These are phyloP conservation scores for Ploceus nigricollis DNA, from an alignment of 2,113 vertebrate species.

Conservation along the genomic window DNA sequence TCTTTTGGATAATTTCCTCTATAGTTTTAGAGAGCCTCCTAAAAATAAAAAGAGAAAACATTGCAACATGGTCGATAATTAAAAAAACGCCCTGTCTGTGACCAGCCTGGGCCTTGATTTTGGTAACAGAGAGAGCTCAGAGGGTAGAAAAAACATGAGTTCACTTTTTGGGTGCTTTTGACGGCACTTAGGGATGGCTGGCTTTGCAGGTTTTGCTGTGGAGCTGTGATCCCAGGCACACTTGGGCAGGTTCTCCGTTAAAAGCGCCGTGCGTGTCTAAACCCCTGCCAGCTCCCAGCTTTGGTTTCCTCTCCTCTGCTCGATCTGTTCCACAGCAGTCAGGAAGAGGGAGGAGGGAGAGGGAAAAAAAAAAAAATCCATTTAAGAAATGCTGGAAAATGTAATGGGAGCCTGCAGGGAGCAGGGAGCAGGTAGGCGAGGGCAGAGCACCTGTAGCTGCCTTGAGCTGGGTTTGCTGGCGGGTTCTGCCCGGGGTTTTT, in stretches of 20 bases:
- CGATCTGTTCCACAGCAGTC: neutral
- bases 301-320: neutral
- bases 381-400: neutral
- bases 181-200: neutral
- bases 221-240: neutral
- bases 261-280: neutral
- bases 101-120: neutral
- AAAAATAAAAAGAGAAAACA: neutral
- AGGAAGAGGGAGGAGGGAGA: neutral
- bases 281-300: neutral
- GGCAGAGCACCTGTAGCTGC: slow-evolving; percentile 34
- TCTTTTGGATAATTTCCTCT: slow-evolving; percentile 60
- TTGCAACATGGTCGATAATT: neutral
- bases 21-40: slow-evolving; percentile 23
- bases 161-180: neutral
- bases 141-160: neutral
- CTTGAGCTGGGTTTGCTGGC: neutral
- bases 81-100: neutral
- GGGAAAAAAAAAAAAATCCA: too few relatives aligned
- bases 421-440: neutral
- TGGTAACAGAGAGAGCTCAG: neutral
- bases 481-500: neutral
- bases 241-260: neutral
- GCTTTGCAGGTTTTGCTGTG: neutral
- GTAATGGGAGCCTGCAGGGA: neutral